These are phyloP conservation scores for Rhagium mordax DNA, from an alignment of 2,888 invertebrate species.

Conservation along the genomic window DNA sequence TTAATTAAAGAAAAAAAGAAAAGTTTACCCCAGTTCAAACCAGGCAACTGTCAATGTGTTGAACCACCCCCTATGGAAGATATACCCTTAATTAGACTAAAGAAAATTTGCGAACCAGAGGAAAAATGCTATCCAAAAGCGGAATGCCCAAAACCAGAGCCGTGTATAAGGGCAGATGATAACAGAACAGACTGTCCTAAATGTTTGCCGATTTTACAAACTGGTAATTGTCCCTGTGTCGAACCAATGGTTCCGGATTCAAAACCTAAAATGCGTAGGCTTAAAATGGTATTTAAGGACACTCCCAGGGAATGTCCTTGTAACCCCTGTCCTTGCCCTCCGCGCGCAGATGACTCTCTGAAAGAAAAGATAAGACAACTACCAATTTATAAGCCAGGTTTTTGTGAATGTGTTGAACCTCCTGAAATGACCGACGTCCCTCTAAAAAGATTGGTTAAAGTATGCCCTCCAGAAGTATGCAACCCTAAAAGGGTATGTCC, in stretches of 20 bases:
- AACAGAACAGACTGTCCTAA: slow-evolving; percentile 41
- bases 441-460: slow-evolving; percentile 6
- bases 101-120: slow-evolving; percentile 40
- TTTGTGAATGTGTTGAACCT: slow-evolving; percentile 44
- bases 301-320: slow-evolving; percentile 34
- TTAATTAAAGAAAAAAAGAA: slow-evolving; percentile 23
- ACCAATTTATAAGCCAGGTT: slow-evolving; percentile 34
- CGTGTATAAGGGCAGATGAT: slow-evolving; percentile 46
- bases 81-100: slow-evolving; percentile 44
- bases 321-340: slow-evolving; percentile 9
- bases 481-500: slow-evolving; percentile 29
- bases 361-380: slow-evolving; percentile 26
- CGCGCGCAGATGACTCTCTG: slow-evolving; percentile 21
- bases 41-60: slow-evolving; percentile 48
- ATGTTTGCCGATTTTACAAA: slow-evolving; percentile 40
- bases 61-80: slow-evolving; percentile 48
- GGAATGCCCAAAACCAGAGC: slow-evolving; percentile 22
- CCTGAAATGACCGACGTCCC: slow-evolving; percentile 41
- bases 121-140: slow-evolving; percentile 24
- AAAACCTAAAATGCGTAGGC: slow-evolving; percentile 35
- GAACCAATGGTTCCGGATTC: slow-evolving; percentile 31
- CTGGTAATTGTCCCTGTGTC: slow-evolving; percentile 42
- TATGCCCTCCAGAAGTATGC: slow-evolving; percentile 16
- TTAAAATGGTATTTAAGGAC: slow-evolving; percentile 43
- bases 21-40: slow-evolving; percentile 39